Base-by-base conservation (phyloP, 2,113 vertebrate species). In the Trachemys scripta region DNA sequence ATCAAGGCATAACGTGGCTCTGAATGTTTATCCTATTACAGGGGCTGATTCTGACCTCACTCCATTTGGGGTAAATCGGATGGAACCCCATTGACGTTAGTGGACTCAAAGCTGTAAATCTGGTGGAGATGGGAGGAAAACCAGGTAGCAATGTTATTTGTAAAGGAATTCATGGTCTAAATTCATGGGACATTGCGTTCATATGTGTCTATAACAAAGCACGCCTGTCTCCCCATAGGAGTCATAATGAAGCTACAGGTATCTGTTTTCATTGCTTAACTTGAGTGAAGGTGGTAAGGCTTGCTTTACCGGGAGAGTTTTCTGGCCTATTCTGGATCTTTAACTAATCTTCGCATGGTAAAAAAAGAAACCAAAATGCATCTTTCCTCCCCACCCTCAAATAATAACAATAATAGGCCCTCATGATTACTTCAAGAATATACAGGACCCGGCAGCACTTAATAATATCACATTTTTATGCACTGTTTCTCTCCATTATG, bases 391-490 rank as follows among this genome's bases (percentile, higher is more conserved):
- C 2, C 54, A 78, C 38, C 1, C 10, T 65, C 6, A 89, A 87
- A 35, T 88, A 89, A 89, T 84, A 96, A 80, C 4, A 51, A 62
- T 49, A 69, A 78, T 76, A 92, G 51, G 31, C 5, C 49, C 27
- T 25, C 86, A 29, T 35, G 50, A 84, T 79, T 90, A 79, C 13
- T 81, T 90, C 93, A 85, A 95, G 79, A 94, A 3, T 85, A 97
- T 78, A 65, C 47, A 76, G 6, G 8, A 90, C n/a, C 92, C 24
- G 31, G 82, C 50, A 93, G 1, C 20, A 82, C 4, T 93, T 84
- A 88, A 65, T 90, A 88, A 91, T 89, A 80, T 65, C 51, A 2
- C 29, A 82, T 72, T 96, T 97, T 94, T 95, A 81, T 97, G 84
- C 38, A 25, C 7, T 94, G 1, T 83, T 94, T 65, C 17, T 95